These are phyloP conservation scores for Conchocele bisecta DNA, from an alignment of 2,888 invertebrate species.

Conservation along the genomic window DNA sequence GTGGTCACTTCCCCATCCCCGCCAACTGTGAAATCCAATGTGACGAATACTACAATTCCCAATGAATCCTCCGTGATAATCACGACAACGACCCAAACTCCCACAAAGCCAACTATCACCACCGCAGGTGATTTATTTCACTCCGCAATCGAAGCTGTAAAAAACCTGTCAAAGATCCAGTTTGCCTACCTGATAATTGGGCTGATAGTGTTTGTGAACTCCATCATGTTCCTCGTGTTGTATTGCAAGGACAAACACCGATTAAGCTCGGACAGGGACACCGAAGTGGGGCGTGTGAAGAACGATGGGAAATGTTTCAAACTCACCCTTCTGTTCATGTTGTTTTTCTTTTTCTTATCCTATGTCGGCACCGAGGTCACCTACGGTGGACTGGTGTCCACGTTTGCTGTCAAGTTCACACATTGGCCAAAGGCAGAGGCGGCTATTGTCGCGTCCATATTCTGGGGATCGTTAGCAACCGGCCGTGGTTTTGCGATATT, in stretches of 20 bases:
- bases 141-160: slow-evolving; percentile 59
- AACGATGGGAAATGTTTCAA: slow-evolving; percentile 36
- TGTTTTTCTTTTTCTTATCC: slow-evolving; percentile 82
- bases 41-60: not conserved
- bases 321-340: slow-evolving; percentile 75
- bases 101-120: slow-evolving; percentile 57
- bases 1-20: slow-evolving; percentile 39
- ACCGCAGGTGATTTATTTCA: slow-evolving; percentile 60
- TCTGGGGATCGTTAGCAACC: slow-evolving; percentile 83
- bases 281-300: slow-evolving; percentile 24
- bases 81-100: slow-evolving; percentile 19
- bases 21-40: not conserved
- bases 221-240: slow-evolving; percentile 79
- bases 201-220: slow-evolving; percentile 76
- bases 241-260: slow-evolving; percentile 74
- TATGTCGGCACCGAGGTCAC: slow-evolving; percentile 83
- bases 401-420: slow-evolving; percentile 80
- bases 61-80: not conserved
- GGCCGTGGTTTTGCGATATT: slow-evolving; percentile 83
- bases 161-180: slow-evolving; percentile 78
- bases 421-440: slow-evolving; percentile 78
- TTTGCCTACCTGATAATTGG: slow-evolving; percentile 82
- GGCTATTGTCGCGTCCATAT: slow-evolving; percentile 82
- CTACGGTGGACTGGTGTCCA: slow-evolving; percentile 83
- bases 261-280: slow-evolving; percentile 4